Evolutionary conservation across 1,140 invertebrate genomes (phyloP).

Genomic region (Zaprionus inermis): DNA sequence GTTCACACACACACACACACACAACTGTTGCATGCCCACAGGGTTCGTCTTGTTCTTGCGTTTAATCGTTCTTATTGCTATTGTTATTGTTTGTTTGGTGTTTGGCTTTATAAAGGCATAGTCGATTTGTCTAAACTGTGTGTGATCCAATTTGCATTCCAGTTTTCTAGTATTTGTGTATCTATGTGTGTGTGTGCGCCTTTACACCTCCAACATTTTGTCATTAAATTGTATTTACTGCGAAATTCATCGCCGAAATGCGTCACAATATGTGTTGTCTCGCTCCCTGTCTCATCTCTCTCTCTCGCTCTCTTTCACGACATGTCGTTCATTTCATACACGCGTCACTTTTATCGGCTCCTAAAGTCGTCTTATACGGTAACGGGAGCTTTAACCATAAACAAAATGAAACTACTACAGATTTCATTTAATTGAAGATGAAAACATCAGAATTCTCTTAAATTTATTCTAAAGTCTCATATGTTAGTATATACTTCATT

Average conservation of each 20-base stretch:
- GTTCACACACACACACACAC: constrained; percentile 12
- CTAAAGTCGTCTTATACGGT: neutral
- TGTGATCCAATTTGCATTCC: constrained; percentile 2
- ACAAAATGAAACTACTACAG: neutral
- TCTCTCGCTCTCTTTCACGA: neutral
- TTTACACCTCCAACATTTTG: constrained; percentile 38
- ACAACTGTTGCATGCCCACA: constrained; percentile 65
- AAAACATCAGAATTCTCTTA: too few relatives aligned
- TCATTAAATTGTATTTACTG: constrained; percentile 63
- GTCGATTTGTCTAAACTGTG: constrained; percentile 35
- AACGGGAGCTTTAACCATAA: neutral
- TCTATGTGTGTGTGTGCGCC: neutral
- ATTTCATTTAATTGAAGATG: neutral
- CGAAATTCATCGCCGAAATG: constrained; percentile 21
- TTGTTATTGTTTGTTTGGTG: constrained; percentile 24
- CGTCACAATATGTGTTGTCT: constrained; percentile 10
- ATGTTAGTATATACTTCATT: neutral
- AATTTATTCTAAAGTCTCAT: too few relatives aligned
- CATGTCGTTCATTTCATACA: constrained; percentile 14
- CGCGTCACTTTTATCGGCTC: neutral
- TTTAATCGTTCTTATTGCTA: constrained; percentile 55
- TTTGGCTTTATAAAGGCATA: constrained; percentile 33
- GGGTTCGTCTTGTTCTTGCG: constrained; percentile 33
- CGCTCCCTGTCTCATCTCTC: neutral
- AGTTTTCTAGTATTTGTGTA: neutral